phyloP scores from a whole-genome alignment of 23 tunicate species.

The Trididemnum nubilum region DNA sequence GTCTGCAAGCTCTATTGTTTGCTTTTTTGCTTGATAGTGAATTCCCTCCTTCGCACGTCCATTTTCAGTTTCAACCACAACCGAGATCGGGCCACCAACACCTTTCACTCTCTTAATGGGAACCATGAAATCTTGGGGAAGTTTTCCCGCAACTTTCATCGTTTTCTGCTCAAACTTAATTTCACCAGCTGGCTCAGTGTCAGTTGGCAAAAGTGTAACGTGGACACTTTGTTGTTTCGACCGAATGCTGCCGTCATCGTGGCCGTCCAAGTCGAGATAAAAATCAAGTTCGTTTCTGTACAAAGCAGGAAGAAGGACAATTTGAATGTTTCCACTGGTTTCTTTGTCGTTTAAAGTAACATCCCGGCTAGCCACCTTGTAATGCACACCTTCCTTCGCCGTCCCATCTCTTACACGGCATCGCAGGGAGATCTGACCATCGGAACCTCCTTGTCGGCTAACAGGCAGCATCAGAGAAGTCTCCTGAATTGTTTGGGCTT shows the following conservation, averaged over 20 bases:
- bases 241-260: neutral
- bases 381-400: conserved; percentile 58
- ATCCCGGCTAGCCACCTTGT: neutral
- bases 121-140: neutral
- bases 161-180: neutral
- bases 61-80: neutral
- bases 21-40: conserved; percentile 13
- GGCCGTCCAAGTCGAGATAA: conserved; percentile 21
- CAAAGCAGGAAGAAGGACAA: conserved; percentile 5
- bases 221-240: neutral
- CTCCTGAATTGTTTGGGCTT: conserved; percentile 2
- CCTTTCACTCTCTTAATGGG: conserved; percentile 14
- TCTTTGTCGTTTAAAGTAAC: conserved; percentile 9
- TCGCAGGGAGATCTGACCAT: conserved; percentile 43
- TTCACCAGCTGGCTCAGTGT: conserved; percentile 23
- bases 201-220: conserved; percentile 46
- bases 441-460: conserved; percentile 47
- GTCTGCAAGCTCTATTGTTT: neutral
- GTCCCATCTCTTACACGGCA: conserved; percentile 52
- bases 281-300: conserved; percentile 39
- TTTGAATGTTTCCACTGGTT: neutral
- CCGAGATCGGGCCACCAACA: conserved; percentile 25
- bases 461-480: conserved; percentile 8
- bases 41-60: conserved; percentile 7
- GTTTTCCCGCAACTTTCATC: neutral